A percentile compares a stretch with the other conserved stretches of the same genome.
Conservation (phyloP, 2,888 invertebrate genomes). For the Drosophila mercatorum region DNA sequence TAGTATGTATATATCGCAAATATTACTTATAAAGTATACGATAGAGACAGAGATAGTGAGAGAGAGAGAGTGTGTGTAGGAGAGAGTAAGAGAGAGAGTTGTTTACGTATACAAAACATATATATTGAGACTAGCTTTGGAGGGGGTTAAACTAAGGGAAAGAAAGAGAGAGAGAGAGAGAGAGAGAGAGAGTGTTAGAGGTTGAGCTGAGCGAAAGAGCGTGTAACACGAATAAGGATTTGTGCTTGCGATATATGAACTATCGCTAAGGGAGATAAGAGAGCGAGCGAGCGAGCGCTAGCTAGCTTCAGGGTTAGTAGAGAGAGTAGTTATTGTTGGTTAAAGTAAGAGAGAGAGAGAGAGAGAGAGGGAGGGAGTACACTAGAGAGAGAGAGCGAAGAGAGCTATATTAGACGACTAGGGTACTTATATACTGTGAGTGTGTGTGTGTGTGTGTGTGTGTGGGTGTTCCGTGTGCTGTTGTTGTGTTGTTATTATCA, state of each 20-base stretch:
- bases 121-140: conserved; percentile 29
- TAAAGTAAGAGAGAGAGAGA: conserved; percentile 1
- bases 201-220: conserved; percentile 9
- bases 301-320: conserved; percentile 20
- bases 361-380: conserved; percentile 16
- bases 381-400: conserved; percentile 24
- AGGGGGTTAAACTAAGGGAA: conserved; percentile 12
- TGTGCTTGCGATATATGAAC: conserved; percentile 31
- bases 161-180: background rate
- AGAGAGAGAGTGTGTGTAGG: conserved; percentile 24
- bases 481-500: conserved; percentile 43
- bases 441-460: conserved; percentile 10
- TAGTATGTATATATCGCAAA: conserved; percentile 49
- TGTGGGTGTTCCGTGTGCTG: conserved; percentile 18
- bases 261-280: conserved; percentile 15
- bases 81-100: conserved; percentile 27
- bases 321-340: conserved; percentile 3
- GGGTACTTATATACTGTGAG: conserved; percentile 32
- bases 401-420: conserved; percentile 51
- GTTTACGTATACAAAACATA: conserved; percentile 26
- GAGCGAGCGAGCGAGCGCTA: conserved; percentile 22
- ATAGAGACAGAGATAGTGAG: conserved; percentile 33
- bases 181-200: conserved; percentile 3
- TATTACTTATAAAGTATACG: conserved; percentile 53
- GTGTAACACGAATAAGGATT: conserved; percentile 10